Conservation (phyloP, 2,888 invertebrate species). For the Seira musarum region DNA sequence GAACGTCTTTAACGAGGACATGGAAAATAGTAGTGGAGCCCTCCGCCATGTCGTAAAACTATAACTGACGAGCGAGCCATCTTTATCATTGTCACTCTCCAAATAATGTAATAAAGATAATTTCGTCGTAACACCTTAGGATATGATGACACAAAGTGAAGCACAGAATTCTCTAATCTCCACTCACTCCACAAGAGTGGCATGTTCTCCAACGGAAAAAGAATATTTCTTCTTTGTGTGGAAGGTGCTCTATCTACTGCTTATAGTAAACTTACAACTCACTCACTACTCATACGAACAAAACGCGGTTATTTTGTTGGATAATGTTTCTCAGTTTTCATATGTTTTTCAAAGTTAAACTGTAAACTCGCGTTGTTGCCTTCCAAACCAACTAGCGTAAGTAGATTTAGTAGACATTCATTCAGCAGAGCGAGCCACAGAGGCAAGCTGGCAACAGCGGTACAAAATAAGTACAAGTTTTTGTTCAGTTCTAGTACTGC, state of each 20-base stretch:
- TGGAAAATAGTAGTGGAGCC: no score
- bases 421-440: no score
- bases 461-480: no score
- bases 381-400: background rate
- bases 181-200: background rate
- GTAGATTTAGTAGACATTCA: background rate
- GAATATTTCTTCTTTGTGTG: no score
- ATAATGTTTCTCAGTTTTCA: background rate
- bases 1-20: no score
- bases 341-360: background rate
- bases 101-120: background rate
- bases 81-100: background rate
- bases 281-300: no score
- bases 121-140: background rate
- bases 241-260: no score
- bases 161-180: no score
- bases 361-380: background rate
- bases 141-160: background rate
- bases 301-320: no score
- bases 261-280: no score
- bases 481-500: slow-evolving; percentile 40
- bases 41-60: background rate
- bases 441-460: background rate
- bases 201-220: background rate
- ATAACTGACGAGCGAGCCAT: no score